These are phyloP conservation scores for Apamea crenata DNA, from an alignment of 2,888 invertebrate genomes.

Conservation along the genomic window DNA sequence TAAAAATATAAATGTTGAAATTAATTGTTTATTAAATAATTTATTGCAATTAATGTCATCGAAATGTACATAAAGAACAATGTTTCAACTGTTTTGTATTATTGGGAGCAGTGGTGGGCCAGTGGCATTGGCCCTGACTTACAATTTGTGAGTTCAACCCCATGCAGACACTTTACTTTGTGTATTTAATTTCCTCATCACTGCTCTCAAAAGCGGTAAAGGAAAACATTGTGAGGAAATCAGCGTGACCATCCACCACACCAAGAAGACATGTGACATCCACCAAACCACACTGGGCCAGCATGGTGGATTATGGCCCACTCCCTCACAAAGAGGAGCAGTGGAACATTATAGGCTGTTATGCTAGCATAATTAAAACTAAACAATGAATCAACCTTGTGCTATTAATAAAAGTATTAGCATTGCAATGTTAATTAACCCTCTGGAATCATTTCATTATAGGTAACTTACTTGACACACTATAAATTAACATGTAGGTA, in stretches of 20 bases:
- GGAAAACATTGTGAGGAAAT: background rate
- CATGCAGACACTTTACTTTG: background rate
- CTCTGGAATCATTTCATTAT: background rate
- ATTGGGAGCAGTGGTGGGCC: background rate
- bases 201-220: no score
- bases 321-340: background rate
- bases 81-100: slow-evolving; percentile 1
- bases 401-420: slow-evolving; percentile 13
- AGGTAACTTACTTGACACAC: background rate
- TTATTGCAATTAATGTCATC: slow-evolving; percentile 10
- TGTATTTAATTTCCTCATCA: no score
- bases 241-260: background rate
- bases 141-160: background rate
- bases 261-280: background rate
- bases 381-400: background rate
- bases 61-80: background rate
- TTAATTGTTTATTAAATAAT: slow-evolving; percentile 24
- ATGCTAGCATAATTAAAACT: background rate
- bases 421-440: slow-evolving; percentile 2
- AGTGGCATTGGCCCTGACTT: background rate
- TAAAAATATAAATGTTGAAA: slow-evolving; percentile 1
- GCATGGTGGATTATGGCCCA: background rate
- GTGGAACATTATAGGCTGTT: background rate
- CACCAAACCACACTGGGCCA: background rate
- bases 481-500: slow-evolving; percentile 3